These are phyloP conservation scores for Ditylenchus dipsaci DNA, from an alignment of 1,140 invertebrate genomes.

Conservation along the genomic window DNA sequence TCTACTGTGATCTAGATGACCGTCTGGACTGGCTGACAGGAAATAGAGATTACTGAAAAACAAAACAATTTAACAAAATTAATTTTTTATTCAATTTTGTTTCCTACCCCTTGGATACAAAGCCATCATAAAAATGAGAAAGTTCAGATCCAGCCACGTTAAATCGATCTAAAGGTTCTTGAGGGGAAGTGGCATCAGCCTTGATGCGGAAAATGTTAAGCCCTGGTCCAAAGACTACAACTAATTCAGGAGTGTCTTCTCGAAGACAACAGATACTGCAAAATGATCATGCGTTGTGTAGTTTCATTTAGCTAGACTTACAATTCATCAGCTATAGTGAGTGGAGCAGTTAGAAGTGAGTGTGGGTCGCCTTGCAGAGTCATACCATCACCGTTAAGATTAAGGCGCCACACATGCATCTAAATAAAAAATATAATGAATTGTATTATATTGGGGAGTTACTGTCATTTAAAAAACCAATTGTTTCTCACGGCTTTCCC, in stretches of 20 bases:
- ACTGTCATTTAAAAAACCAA: too few species aligned
- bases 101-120: conserved; percentile 47
- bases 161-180: conserved; percentile 47
- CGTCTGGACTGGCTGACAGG: conserved; percentile 52
- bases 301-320: too few species aligned
- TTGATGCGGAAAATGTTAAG: conserved; percentile 48
- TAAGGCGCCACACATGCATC: conserved; percentile 48
- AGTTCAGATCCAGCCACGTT: conserved; percentile 49
- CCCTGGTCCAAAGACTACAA: conserved; percentile 47
- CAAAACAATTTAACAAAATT: neutral
- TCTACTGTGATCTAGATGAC: conserved; percentile 54
- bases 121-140: conserved; percentile 57
- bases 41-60: conserved; percentile 48
- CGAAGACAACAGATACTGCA: conserved; percentile 45
- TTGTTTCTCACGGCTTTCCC: too few species aligned
- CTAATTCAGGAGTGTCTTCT: conserved; percentile 54
- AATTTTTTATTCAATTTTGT: conserved; percentile 9
- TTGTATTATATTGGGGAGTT: too few species aligned
- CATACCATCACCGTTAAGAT: conserved; percentile 48
- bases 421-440: conserved; percentile 11
- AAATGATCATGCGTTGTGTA: too few species aligned
- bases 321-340: conserved; percentile 49
- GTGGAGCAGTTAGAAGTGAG: conserved; percentile 43
- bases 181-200: conserved; percentile 37
- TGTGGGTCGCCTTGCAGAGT: conserved; percentile 33